Base-by-base conservation (phyloP, 2,113 vertebrate genomes). In the Edolisoma coerulescens region DNA sequence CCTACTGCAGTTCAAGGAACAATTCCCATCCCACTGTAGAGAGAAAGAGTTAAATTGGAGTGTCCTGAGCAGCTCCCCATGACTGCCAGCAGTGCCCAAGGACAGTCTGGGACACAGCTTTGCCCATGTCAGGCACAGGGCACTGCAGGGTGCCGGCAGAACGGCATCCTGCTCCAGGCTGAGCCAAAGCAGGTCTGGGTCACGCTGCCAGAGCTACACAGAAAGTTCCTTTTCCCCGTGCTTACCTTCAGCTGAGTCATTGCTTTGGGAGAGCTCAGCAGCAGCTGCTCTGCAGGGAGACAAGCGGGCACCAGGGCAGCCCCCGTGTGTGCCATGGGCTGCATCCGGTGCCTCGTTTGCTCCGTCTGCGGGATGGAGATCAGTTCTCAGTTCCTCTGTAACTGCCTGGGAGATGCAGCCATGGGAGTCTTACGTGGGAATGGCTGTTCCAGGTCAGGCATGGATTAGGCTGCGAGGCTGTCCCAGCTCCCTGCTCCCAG, bases 101-200 rank as follows among this genome's bases (percentile, higher is more conserved):
- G 65, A 65, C 23, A 44, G 32, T 4, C 26, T 78, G 60, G 42
- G 52, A n/a, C 19, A 5, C n/a, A 20, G 50, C 70, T 70, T 37
- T 44, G 52, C 42, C 13, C 1, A 2, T 37, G 33, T 9, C 47
- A 39, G 65, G 35, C 47, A 7, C 1, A 5, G 56, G 49, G 37
- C 37, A 32, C 27, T 20, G 81, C 77, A 53, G 47, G 23, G 35
- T 35, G 65, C 26, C 11, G 52, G 39, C 45, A 65, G n/a, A 11
- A 18, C 3, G 3, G 35, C 63, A 12, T 35, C 2, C 0, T 19
- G 45, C 81, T 49, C 16, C 4, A n/a, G 33, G 27, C 16, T 28
- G 57, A 82, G 76, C 76, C 80, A 69, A 18, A 20, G 27, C 1
- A 2, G 33, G 18, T 7, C 67, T 52, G 83, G 91, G 37, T 88